Percentiles rank a stretch among this genome's conserved stretches.
These are phyloP conservation scores for Phengaris alcon DNA, from an alignment of 2,888 invertebrate species.

Conservation along the genomic window DNA sequence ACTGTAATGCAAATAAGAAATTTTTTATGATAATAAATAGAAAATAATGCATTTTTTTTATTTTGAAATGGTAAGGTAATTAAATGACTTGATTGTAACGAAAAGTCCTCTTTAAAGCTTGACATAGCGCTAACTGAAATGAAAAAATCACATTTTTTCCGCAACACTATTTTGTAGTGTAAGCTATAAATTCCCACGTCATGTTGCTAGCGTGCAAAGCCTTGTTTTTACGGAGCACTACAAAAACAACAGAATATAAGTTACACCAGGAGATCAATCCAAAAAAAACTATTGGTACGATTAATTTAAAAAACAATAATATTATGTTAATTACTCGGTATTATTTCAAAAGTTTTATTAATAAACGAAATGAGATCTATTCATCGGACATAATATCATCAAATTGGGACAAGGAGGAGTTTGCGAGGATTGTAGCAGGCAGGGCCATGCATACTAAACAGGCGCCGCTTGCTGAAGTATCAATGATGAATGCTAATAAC, in stretches of 20 bases:
- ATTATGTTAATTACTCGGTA: not conserved
- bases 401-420: conserved; percentile 1
- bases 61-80: not conserved
- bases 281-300: not conserved
- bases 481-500: conserved; percentile 4
- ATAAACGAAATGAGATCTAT: not conserved
- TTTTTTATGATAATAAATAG: not conserved
- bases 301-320: not conserved
- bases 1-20: not conserved
- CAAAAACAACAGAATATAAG: not conserved
- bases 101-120: not conserved
- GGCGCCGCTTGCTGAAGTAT: not conserved
- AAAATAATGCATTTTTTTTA: not conserved
- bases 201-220: not conserved
- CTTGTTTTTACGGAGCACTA: not conserved
- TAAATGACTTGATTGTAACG: not conserved
- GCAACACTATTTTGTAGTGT: not conserved
- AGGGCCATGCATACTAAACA: conserved; percentile 16
- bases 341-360: not conserved
- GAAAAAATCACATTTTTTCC: not conserved
- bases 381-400: conserved; percentile 5
- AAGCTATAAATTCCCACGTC: conserved; percentile 9
- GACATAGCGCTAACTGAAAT: not conserved
- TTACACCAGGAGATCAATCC: not conserved
- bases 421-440: conserved; percentile 6